Percentiles rank a stretch among this genome's conserved stretches.
Evolutionary conservation across 2,113 vertebrate species (phyloP).

Genomic region (Condylura cristata): DNA sequence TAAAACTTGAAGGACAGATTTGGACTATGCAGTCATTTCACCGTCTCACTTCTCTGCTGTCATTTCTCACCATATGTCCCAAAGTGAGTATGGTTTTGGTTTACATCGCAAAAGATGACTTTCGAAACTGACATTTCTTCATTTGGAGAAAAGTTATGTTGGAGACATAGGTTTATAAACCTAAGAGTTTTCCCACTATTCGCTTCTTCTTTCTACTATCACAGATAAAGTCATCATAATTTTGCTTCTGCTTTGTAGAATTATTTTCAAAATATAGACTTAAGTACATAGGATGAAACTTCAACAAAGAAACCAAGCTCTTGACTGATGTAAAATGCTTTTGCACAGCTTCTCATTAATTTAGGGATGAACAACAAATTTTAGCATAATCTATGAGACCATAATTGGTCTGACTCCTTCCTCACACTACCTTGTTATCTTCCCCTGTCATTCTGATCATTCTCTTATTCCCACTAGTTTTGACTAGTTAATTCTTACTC

Average conservation of each 20-base stretch:
- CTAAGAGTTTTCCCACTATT: background rate
- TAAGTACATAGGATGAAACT: background rate
- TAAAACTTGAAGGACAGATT: slow-evolving; percentile 60
- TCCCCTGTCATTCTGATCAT: background rate
- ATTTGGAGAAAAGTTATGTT: slow-evolving; percentile 3
- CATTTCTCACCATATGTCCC: background rate
- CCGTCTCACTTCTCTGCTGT: background rate
- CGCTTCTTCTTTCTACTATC: background rate
- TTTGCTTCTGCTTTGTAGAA: background rate
- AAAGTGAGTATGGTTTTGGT: background rate
- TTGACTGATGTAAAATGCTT: background rate
- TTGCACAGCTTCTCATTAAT: background rate
- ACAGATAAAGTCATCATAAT: background rate
- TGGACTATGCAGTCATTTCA: background rate
- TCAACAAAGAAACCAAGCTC: background rate
- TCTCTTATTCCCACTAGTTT: background rate
- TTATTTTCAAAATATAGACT: background rate
- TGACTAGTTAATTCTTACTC: background rate
- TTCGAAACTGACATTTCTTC: slow-evolving; percentile 45
- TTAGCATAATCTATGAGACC: background rate
- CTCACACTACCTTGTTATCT: background rate
- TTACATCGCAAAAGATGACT: slow-evolving; percentile 44
- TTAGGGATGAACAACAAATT: background rate
- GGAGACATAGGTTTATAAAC: background rate
- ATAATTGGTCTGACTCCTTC: background rate